Evolutionary conservation across 2,113 vertebrate genomes (phyloP).

Genomic region (Gymnobelideus leadbeateri): DNA sequence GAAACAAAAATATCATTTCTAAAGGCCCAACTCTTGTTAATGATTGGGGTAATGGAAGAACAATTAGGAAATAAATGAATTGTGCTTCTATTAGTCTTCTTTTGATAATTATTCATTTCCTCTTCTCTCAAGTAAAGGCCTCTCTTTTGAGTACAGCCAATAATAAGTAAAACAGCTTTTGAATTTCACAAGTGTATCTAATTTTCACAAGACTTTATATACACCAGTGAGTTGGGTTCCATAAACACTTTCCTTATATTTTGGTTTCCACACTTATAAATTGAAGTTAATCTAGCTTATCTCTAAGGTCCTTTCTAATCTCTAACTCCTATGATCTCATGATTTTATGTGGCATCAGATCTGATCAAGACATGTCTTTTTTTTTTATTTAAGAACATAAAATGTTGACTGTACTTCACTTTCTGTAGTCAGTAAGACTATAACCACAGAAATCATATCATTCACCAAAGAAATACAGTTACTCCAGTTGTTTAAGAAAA

Average conservation of each 20-base stretch:
- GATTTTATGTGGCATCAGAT: slow-evolving; percentile 12
- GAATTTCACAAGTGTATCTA: slow-evolving; percentile 55
- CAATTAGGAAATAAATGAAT: slow-evolving; percentile 11
- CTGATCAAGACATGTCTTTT: slow-evolving; percentile 39
- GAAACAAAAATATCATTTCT: neutral
- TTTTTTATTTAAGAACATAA: slow-evolving; percentile 19
- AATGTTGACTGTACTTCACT: neutral
- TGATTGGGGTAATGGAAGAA: neutral
- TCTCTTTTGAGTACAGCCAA: slow-evolving; percentile 20
- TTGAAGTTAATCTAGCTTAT: neutral
- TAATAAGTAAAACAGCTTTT: slow-evolving; percentile 48
- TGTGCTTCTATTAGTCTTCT: slow-evolving; percentile 46
- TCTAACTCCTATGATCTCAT: neutral
- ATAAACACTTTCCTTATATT: neutral
- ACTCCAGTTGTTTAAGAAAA: neutral
- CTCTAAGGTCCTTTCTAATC: neutral
- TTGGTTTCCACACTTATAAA: neutral
- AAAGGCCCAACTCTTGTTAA: neutral
- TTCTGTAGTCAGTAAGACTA: slow-evolving; percentile 26
- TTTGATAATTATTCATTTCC: slow-evolving; percentile 49
- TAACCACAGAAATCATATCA: slow-evolving; percentile 1
- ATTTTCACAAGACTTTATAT: slow-evolving; percentile 51
- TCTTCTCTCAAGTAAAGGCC: slow-evolving; percentile 25
- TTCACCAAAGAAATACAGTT: neutral
- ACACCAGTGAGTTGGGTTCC: neutral